Conservation (phyloP, 53 echinoderm and acorn worm species). For the Paracentrotus lividus region DNA sequence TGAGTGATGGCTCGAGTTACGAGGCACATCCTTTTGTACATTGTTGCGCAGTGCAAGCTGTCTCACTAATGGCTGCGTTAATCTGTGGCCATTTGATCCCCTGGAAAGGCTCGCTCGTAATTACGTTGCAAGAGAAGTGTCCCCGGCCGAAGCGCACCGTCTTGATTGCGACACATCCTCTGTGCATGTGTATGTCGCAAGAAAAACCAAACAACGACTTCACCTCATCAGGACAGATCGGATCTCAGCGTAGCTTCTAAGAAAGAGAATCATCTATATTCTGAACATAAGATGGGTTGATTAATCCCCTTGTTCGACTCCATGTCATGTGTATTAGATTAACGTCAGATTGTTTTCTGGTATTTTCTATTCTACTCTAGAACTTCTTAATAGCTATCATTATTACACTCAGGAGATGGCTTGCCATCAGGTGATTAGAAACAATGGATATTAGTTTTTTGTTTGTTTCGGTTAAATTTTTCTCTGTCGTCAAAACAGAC, state of each 20-base stretch:
- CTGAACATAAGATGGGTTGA: background rate
- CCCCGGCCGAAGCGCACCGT: slow-evolving; percentile 46
- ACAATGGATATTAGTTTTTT: background rate
- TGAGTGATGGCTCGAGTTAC: slow-evolving; percentile 73
- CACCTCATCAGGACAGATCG: slow-evolving; percentile 36
- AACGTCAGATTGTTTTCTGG: background rate
- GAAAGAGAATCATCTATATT: slow-evolving; percentile 1
- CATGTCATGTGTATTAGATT: background rate
- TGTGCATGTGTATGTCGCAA: slow-evolving; percentile 11
- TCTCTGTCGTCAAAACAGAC: background rate
- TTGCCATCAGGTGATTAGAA: background rate
- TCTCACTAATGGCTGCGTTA: slow-evolving; percentile 67
- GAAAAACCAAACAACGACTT: slow-evolving; percentile 7
- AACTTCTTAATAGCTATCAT: background rate
- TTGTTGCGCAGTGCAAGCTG: slow-evolving; percentile 63
- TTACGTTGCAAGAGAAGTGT: slow-evolving; percentile 57
- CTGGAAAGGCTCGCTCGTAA: slow-evolving; percentile 66
- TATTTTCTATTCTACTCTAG: background rate
- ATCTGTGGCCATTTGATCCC: slow-evolving; percentile 69
- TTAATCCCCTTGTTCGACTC: background rate
- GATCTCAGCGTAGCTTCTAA: background rate
- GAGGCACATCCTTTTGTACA: slow-evolving; percentile 70
- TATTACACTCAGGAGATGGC: background rate
- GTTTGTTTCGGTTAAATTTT: background rate
- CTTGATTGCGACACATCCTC: slow-evolving; percentile 70